Evolutionary conservation across 2,113 vertebrate species (phyloP).

Genomic region (Poecile atricapillus): DNA sequence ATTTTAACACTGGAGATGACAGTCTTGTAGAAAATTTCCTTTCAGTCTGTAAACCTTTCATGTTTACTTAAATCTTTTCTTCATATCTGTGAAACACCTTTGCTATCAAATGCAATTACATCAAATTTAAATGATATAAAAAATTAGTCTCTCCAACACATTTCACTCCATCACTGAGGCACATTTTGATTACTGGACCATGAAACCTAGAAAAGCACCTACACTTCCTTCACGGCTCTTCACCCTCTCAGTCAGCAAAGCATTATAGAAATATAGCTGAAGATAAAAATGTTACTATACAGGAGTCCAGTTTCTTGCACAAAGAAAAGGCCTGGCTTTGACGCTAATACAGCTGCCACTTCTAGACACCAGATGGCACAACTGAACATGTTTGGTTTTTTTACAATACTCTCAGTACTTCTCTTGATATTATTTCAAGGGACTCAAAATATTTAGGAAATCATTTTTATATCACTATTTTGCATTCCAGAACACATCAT

Average conservation of each 20-base stretch:
- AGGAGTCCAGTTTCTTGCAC: neutral
- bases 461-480: neutral
- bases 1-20: neutral
- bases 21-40: neutral
- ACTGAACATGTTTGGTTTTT: neutral
- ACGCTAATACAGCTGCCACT: neutral
- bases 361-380: slow-evolving; percentile 43
- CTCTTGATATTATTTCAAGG: neutral
- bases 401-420: neutral
- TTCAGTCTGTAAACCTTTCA: neutral
- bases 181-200: neutral
- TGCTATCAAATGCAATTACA: slow-evolving; percentile 1
- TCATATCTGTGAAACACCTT: neutral
- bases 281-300: neutral
- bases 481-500: neutral
- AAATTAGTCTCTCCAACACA: neutral
- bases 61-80: neutral
- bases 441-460: neutral
- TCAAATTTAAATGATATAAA: neutral
- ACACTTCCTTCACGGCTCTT: neutral
- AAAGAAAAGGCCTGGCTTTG: neutral
- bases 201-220: neutral
- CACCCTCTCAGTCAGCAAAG: neutral
- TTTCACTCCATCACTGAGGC: neutral
- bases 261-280: neutral